Conservation (phyloP, 2,113 vertebrate genomes). For the Natator depressus region DNA sequence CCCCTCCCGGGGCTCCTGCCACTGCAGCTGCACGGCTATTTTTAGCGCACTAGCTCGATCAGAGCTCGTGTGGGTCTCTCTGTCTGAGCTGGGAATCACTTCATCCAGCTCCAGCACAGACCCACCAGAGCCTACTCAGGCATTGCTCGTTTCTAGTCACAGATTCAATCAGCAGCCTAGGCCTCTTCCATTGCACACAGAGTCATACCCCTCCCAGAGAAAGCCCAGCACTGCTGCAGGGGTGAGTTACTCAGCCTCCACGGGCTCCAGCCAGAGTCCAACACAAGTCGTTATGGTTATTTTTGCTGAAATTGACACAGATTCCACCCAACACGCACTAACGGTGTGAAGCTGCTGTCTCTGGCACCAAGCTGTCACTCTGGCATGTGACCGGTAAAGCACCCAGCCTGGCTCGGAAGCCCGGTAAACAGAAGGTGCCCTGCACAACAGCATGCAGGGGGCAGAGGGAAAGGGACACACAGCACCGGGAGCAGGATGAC, state of each 20-base stretch:
- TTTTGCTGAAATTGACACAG: not conserved
- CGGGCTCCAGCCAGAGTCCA: not conserved
- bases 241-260: not conserved
- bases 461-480: fast-evolving
- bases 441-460: not conserved
- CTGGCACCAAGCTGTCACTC: not conserved
- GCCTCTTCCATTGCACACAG: not conserved
- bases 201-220: fast-evolving
- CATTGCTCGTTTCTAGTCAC: fast-evolving
- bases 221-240: fast-evolving
- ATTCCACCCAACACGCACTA: not conserved
- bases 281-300: not conserved
- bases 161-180: not conserved
- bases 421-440: not conserved
- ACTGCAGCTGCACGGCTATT: not conserved
- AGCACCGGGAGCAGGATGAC: fast-evolving
- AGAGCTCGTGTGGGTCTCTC: not conserved
- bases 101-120: not conserved
- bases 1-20: not conserved
- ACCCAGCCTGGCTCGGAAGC: not conserved
- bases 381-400: not conserved
- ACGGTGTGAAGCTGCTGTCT: not conserved
- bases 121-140: not conserved
- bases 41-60: not conserved
- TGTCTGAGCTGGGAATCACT: not conserved